Conservation (phyloP, 2,888 invertebrate genomes). For the Eupithecia subumbrata region DNA sequence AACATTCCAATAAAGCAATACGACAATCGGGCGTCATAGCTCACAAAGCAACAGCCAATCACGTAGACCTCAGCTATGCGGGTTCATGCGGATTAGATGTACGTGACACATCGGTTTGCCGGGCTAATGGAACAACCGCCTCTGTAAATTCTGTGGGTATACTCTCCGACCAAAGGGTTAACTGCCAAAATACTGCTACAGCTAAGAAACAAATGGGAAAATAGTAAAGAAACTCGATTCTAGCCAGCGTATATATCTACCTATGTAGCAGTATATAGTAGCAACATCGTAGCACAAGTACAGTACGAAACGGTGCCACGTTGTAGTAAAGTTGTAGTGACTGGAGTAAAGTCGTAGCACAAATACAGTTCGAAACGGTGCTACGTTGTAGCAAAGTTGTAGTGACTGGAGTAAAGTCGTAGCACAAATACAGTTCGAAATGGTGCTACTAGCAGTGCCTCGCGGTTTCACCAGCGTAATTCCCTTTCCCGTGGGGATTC, state of each 20-base stretch:
- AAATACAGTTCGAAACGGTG: too few species aligned
- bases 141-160: background rate
- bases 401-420: too few species aligned
- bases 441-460: too few species aligned
- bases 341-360: too few species aligned
- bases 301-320: background rate
- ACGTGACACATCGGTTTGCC: slow-evolving; percentile 25
- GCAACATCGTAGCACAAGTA: background rate
- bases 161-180: background rate
- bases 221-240: too few species aligned
- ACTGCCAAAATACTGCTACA: background rate
- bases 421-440: too few species aligned
- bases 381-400: too few species aligned
- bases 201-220: background rate
- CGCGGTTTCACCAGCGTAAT: too few species aligned
- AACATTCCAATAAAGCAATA: slow-evolving; percentile 4
- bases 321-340: background rate
- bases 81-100: slow-evolving; percentile 22
- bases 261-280: background rate
- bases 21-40: slow-evolving; percentile 19
- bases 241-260: too few species aligned
- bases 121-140: background rate
- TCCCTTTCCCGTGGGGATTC: too few species aligned
- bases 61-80: slow-evolving; percentile 31
- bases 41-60: slow-evolving; percentile 33